Conservation (phyloP, 2,113 vertebrate genomes). For the Cygnus buccinator region DNA sequence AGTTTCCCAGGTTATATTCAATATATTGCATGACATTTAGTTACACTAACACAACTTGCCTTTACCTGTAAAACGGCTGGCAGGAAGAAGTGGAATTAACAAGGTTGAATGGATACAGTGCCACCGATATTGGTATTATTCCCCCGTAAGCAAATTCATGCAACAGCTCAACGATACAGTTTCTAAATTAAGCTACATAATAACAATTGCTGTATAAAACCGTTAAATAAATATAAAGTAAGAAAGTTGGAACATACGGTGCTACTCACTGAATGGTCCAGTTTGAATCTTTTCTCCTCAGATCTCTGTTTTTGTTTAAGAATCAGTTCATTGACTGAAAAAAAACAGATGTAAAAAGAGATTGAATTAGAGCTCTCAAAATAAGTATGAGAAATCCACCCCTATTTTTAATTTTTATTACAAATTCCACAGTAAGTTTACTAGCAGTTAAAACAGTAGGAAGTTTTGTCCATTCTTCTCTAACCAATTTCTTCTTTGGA, state of each 20-base stretch:
- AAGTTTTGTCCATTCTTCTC: not conserved
- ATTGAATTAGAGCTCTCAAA: not conserved
- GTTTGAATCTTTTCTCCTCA: constrained; percentile 95
- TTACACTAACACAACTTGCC: not conserved
- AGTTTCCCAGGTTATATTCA: not conserved
- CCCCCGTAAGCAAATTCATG: not conserved
- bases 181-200: not conserved
- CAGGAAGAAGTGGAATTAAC: not conserved
- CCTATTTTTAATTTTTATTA: not conserved
- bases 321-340: constrained; percentile 96
- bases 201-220: not conserved
- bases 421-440: not conserved
- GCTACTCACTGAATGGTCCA: constrained; percentile 98
- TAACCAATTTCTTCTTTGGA: not conserved
- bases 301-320: constrained; percentile 98
- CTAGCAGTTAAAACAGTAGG: not conserved
- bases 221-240: constrained; percentile 64
- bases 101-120: not conserved
- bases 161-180: not conserved
- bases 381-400: not conserved
- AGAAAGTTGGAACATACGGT: constrained; percentile 84
- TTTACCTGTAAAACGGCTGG: not conserved
- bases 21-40: not conserved
- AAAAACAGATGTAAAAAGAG: not conserved
- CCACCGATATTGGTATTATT: not conserved